Evolutionary conservation across 1,140 invertebrate genomes (phyloP).

Genomic region (Sitobion miscanthi): DNA sequence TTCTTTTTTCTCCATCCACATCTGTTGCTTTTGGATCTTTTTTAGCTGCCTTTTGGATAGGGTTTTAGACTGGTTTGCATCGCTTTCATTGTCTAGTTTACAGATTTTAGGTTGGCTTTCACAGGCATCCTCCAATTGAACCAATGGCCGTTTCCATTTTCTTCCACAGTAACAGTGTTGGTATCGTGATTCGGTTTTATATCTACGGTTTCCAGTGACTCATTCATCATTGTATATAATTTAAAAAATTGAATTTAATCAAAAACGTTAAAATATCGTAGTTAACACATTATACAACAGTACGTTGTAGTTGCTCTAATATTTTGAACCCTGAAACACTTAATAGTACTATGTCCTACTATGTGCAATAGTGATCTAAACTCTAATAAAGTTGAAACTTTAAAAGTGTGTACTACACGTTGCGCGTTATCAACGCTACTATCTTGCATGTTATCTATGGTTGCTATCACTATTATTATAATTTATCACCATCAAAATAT

Average conservation of each 20-base stretch:
- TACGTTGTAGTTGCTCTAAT: background rate
- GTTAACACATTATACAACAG: no score
- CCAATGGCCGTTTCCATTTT: background rate
- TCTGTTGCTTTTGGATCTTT: constrained; percentile 19
- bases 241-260: background rate
- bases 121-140: background rate
- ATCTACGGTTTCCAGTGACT: no score
- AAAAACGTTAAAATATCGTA: background rate
- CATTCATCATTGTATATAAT: background rate
- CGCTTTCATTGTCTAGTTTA: background rate
- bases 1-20: constrained; percentile 4
- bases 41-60: constrained; percentile 22
- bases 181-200: background rate
- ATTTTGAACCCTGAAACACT: no score
- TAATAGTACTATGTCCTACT: no score
- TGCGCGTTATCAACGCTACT: no score
- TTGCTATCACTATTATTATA: background rate
- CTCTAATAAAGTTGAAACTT: no score
- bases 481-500: no score
- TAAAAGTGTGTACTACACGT: no score
- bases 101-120: background rate
- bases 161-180: no score
- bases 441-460: background rate
- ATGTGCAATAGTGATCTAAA: no score
- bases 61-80: background rate